Evolutionary conservation across 2,113 vertebrate genomes (phyloP), one percentile per base, ranked within the genome.

Genomic region (Pelecanoides urinatrix): DNA sequence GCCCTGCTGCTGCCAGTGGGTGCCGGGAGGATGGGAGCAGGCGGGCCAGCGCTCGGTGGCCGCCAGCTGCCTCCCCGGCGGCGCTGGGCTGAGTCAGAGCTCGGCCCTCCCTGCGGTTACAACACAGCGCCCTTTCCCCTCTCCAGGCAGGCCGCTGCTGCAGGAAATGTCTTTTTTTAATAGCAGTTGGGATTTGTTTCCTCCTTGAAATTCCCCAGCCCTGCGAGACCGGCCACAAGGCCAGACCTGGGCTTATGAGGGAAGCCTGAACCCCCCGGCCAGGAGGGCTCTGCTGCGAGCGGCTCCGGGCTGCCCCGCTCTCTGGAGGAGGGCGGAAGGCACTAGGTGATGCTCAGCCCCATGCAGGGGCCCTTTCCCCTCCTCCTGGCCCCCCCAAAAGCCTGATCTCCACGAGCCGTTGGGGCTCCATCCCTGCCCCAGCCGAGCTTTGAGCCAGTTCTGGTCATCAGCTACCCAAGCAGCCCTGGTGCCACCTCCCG

Each of bases 51-150:
- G 21, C 88, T 77, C 34, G 2, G 86, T 52, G 88, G 88, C 91
- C 18, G 26, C 0, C 8, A 67, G 80, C 90, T 77, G 95, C 90
- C 72, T 94, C 50, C 49, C 11, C 2, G 2, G 76, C 18, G 0
- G 66, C 1, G 4, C 79, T 70, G 95, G 76, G 94, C 89, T 95
- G 96, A 91, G 83, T 84, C 95, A 96, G 89, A 94, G 91, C 95
- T 78, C 22, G 38, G 73, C 89, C 96, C 95, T 96, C 96, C 96
- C 95, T 53, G 2, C 0, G 11, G 65, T 97, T 97, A 97, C 95
- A 97, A 97, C 96, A 97, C 94, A 45, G 96, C 3, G 91, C 96
- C 96, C 96, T 96, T 97, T 97, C 96, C 93, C 96, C 96, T 95
- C 93, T 95, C 95, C 95, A 94, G 89, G 80, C 89, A 83, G 83